Evolutionary conservation across 2,797 vertebrate species (phyloP).

Genomic region (Clarias fuscus): DNA sequence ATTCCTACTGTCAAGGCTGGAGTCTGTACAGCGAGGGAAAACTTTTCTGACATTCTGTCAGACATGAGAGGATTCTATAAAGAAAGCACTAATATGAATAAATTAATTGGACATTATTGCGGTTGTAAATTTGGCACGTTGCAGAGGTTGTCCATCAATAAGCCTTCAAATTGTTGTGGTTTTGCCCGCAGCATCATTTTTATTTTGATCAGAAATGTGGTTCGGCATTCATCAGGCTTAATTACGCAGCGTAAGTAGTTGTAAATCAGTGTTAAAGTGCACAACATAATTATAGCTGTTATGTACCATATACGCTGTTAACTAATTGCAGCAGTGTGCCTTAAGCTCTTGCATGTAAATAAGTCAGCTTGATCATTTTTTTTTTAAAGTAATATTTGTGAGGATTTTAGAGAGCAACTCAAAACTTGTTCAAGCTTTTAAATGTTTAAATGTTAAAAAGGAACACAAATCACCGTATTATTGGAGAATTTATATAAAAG

Average conservation of each 20-base stretch:
- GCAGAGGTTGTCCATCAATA: neutral
- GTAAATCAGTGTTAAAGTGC: slow-evolving; percentile 32
- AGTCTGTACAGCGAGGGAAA: neutral
- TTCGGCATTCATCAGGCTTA: slow-evolving; percentile 29
- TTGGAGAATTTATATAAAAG: slow-evolving; percentile 11
- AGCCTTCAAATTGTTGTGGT: neutral
- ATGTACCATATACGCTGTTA: slow-evolving; percentile 24
- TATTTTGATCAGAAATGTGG: slow-evolving; percentile 21
- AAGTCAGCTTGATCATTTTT: neutral
- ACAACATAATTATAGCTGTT: slow-evolving; percentile 37
- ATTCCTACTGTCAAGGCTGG: neutral
- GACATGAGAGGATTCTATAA: neutral
- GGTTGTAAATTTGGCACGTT: slow-evolving; percentile 11
- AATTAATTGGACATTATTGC: neutral
- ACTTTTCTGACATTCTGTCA: neutral
- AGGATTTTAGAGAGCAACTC: neutral
- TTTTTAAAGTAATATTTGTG: neutral
- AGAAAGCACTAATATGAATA: slow-evolving; percentile 8
- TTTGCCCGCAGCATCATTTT: slow-evolving; percentile 15
- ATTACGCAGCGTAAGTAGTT: slow-evolving; percentile 37
- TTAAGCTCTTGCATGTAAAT: slow-evolving; percentile 31
- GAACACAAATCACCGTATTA: neutral
- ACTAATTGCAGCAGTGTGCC: slow-evolving; percentile 26
- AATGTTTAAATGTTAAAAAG: slow-evolving; percentile 22
- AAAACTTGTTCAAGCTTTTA: neutral